phyloP scores from a whole-genome alignment of 2,797 vertebrate species.

The Gymnopithys bicolor region DNA sequence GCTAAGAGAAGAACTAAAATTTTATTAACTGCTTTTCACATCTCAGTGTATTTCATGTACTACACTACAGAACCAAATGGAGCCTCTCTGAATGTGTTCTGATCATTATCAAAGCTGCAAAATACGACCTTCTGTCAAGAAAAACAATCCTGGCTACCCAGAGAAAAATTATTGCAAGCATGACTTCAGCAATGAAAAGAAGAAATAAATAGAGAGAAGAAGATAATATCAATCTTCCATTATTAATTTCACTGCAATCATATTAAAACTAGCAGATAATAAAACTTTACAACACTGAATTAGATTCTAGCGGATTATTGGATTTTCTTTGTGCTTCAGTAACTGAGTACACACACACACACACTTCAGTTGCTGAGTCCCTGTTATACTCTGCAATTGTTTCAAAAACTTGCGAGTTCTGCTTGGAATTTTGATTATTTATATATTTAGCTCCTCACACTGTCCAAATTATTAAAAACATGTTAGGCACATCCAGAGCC shows the following conservation, averaged over 20 bases:
- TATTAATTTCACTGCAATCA: not conserved
- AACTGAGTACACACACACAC: not conserved
- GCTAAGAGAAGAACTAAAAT: slow-evolving; percentile 2
- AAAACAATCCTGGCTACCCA: not conserved
- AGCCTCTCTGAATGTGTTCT: not conserved
- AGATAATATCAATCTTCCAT: not conserved
- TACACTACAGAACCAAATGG: not conserved
- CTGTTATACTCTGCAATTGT: not conserved
- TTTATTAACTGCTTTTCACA: slow-evolving; percentile 14
- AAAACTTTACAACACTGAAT: not conserved
- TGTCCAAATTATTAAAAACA: not conserved
- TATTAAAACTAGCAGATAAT: slow-evolving; percentile 12
- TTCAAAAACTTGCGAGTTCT: not conserved
- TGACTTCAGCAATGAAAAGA: not conserved
- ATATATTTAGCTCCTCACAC: not conserved
- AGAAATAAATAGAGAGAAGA: not conserved
- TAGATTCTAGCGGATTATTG: not conserved
- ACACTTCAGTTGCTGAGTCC: not conserved
- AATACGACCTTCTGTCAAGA: not conserved
- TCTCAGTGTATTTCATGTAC: not conserved
- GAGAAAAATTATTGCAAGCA: not conserved
- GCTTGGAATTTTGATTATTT: not conserved
- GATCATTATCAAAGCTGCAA: not conserved
- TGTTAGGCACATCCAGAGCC: not conserved
- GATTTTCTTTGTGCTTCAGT: not conserved